Conservation (phyloP, 1,140 invertebrate species). For the Microvelia longipes region DNA sequence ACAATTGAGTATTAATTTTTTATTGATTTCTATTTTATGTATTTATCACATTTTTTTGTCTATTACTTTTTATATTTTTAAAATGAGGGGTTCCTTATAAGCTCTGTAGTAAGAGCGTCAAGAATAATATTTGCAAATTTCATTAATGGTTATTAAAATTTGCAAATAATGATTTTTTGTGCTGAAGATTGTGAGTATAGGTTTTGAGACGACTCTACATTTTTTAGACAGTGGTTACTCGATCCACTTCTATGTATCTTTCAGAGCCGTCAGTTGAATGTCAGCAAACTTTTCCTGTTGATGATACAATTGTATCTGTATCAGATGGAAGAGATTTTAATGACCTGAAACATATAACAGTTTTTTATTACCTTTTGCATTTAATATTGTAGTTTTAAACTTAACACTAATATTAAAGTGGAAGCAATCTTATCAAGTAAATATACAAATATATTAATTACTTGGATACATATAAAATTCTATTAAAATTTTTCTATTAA, state of each 20-base stretch:
- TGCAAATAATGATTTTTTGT: background rate
- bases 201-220: background rate
- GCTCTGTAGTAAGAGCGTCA: too few species aligned
- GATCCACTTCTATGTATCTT: slow-evolving; percentile 73
- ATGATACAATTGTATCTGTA: slow-evolving; percentile 22
- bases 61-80: background rate
- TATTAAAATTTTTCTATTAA: too few species aligned
- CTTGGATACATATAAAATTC: too few species aligned
- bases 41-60: background rate
- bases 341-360: background rate
- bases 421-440: too few species aligned
- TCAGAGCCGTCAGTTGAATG: slow-evolving; percentile 74
- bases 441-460: too few species aligned
- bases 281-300: slow-evolving; percentile 64
- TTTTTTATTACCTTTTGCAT: too few species aligned
- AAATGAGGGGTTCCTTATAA: background rate
- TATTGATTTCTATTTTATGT: background rate
- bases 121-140: too few species aligned
- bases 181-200: background rate
- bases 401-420: too few species aligned
- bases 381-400: too few species aligned
- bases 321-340: slow-evolving; percentile 22
- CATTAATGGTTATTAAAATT: too few species aligned
- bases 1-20: background rate
- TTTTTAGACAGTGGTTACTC: slow-evolving; percentile 70